phyloP scores from a whole-genome alignment of 1,140 invertebrate species.

The Zaprionus taronus region DNA sequence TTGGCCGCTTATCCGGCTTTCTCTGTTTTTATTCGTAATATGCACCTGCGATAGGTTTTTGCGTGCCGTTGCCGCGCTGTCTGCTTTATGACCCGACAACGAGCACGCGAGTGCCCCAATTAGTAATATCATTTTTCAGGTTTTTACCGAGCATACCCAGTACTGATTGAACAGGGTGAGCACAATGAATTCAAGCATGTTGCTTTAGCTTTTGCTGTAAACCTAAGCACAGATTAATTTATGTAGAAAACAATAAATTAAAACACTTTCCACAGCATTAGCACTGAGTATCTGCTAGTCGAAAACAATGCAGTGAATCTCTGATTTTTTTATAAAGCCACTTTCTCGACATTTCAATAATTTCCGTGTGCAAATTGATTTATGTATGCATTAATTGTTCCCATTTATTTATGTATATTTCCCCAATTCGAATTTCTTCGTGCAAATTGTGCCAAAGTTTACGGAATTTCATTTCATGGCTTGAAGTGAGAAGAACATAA shows the following conservation, averaged over 20 bases:
- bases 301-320: no score
- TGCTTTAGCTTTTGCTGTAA: background rate
- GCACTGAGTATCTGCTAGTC: slow-evolving; percentile 6
- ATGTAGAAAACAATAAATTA: no score
- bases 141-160: slow-evolving; percentile 1
- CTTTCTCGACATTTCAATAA: slow-evolving; percentile 38
- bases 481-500: background rate
- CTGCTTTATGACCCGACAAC: slow-evolving; percentile 64
- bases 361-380: slow-evolving; percentile 63
- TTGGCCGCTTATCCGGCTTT: slow-evolving; percentile 35
- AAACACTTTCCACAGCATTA: no score
- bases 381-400: slow-evolving; percentile 61
- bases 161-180: background rate
- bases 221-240: no score
- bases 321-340: background rate
- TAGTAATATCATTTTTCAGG: slow-evolving; percentile 58
- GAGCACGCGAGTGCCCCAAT: slow-evolving; percentile 51
- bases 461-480: background rate
- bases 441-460: slow-evolving; percentile 1
- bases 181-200: background rate
- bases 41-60: slow-evolving; percentile 59
- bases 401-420: slow-evolving; percentile 54
- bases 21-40: slow-evolving; percentile 38
- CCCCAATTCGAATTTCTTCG: background rate
- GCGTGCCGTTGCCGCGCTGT: slow-evolving; percentile 17